Conservation (phyloP, 2,888 invertebrate genomes). For the Dusona sp. region DNA sequence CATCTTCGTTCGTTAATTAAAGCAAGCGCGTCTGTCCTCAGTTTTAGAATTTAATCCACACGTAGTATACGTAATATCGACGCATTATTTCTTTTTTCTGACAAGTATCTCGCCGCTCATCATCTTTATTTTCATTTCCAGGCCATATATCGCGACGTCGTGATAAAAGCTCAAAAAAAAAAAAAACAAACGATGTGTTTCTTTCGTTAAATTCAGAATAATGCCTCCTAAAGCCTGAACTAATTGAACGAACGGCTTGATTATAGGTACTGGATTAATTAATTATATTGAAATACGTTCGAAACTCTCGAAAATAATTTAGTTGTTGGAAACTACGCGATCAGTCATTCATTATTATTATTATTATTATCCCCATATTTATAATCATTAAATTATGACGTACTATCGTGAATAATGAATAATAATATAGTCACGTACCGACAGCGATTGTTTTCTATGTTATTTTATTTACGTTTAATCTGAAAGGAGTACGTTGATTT, state of each 20-base stretch:
- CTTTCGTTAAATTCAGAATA: neutral
- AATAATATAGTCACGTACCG: conserved; percentile 9
- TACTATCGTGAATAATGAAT: neutral
- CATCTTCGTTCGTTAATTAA: neutral
- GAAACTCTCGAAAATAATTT: neutral
- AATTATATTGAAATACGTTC: neutral
- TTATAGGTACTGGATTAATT: neutral
- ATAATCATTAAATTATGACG: neutral
- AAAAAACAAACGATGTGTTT: neutral
- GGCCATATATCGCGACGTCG: neutral
- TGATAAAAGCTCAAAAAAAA: neutral
- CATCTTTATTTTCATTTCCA: neutral
- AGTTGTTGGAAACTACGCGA: neutral
- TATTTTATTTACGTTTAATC: conserved; percentile 79
- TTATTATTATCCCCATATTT: neutral
- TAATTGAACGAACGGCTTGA: neutral
- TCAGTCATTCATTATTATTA: neutral
- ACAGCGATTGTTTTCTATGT: conserved; percentile 54
- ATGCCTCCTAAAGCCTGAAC: neutral
- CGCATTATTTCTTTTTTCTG: neutral
- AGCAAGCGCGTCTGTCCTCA: neutral
- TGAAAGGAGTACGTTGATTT: conserved; percentile 60
- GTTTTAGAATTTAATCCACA: neutral
- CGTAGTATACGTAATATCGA: neutral
- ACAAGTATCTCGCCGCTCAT: neutral